Conservation (phyloP, 2,888 invertebrate species). For the Heteropelma amictum region DNA sequence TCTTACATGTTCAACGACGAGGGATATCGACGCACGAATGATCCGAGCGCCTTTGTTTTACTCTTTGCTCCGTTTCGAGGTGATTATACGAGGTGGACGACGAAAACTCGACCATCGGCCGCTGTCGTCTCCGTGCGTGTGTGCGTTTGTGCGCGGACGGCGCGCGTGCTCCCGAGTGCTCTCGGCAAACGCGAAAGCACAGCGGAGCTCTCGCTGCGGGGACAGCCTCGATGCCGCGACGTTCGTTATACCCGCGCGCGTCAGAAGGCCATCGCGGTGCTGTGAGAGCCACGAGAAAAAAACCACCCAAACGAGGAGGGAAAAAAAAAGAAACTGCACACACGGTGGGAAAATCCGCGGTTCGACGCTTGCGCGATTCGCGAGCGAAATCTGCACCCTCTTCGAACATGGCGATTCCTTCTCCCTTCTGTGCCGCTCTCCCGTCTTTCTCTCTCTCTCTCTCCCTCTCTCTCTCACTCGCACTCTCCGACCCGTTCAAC, state of each 20-base stretch:
- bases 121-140: no score
- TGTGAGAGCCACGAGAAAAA: no score
- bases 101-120: no score
- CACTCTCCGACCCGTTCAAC: conserved; percentile 35
- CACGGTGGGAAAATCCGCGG: conserved; percentile 30
- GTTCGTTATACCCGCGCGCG: conserved; percentile 40
- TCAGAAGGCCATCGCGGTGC: conserved; percentile 21
- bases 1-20: no score
- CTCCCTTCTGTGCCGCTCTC: neutral
- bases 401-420: neutral
- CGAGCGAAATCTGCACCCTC: conserved; percentile 10
- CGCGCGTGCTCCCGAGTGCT: conserved; percentile 24
- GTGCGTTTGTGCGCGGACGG: no score
- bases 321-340: no score
- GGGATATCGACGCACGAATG: no score
- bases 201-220: conserved; percentile 44
- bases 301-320: no score
- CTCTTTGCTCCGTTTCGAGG: no score
- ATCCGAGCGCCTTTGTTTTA: no score
- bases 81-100: no score
- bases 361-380: conserved; percentile 15
- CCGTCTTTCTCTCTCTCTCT: conserved; percentile 6
- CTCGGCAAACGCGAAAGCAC: conserved; percentile 35
- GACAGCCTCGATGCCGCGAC: conserved; percentile 47
- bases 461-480: no score